Evolutionary conservation across 1,140 invertebrate genomes (phyloP), one percentile per base, ranked within the genome.

Genomic region (Heliconius congener): DNA sequence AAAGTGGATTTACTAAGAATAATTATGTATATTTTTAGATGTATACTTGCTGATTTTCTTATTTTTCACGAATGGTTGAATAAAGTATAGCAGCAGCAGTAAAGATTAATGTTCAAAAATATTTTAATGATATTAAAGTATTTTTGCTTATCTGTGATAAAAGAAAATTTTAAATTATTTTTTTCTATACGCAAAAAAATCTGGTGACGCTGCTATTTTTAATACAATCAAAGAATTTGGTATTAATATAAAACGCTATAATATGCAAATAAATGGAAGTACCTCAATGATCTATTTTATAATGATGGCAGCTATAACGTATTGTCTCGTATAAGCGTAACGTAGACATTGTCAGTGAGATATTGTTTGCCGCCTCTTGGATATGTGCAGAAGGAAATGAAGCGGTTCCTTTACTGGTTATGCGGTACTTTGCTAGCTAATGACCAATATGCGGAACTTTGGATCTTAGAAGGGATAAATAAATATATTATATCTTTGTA

Each of bases 311-410:
- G 5, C 55, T 19, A 57, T 60, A 60, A 27, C 23, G 23, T 60
- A 60, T 60, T 27, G 57, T 60, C 11, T 60, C 57, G 57, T 27
- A 27, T 30, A 66, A 91, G 57, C 11, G 3, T 66, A 66, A 91
- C 88, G 87, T 87, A 88, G 87, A 88, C 82, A 92, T 91, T 91
- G 91, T 92, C 89, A 87, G 83, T 87, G 88, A 90, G 90, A 90
- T 90, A 91, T 90, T 92, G 89, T 92, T 88, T 88, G 84, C 84
- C 88, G 87, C 81, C 83, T 88, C 87, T 85, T 90, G 89, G 90
- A 91, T 91, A 90, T 91, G 87, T 91, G 89, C 86, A 86, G 89
- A 88, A 91, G 89, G 90, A 90, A 92, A 91, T 91, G 88, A 91
- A 91, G 89, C 85, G 86, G 89, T 89, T 88, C 85, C 84, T 57